Evolutionary conservation across 2,888 invertebrate genomes (phyloP), one percentile per base, ranked within the genome.

Genomic region (Sceliomorpha sp.): DNA sequence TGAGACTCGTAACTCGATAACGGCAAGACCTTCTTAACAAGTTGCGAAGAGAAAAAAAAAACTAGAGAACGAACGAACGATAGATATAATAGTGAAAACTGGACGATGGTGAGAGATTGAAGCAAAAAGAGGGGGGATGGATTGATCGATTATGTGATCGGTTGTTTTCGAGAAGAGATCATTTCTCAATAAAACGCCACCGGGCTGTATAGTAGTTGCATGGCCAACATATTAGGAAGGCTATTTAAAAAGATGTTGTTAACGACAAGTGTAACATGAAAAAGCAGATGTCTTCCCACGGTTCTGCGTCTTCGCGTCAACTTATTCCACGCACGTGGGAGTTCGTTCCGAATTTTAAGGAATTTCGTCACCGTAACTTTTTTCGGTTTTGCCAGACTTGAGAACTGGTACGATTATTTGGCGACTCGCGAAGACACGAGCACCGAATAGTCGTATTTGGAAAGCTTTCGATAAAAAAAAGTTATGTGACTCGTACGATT

Each of bases 131-230:
- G 73, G 74, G 75, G 69, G 72, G 71, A 55, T 62, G 74, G 24
- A 20, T n/a, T n/a, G 39, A 63, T 44, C 44, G 34, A 32, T 2
- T 40, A 20, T 50, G 56, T 55, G 56, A 66, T 71, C 68, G 64
- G 58, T 72, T 67, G 69, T 55, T 75, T 70, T 64, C 70, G 80
- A 71, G 67, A 66, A 76, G 72, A 77, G 79, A 80, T 76, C 67
- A 81, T 81, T 86, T 87, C 88, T 87, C 88, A 87, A 88, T 87
- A 87, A 87, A 87, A 87, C 86, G 87, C 87, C 88, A 78, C 87
- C 87, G 87, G 82, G 83, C 83, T 83, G 74, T 73, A n/a, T n/a
- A 75, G 81, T 83, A 82, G 80, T 82, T 86, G 86, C 85, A 86
- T 86, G 87, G 82, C 83, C 81, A 78, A 77, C 69, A 69, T 53